Conservation (phyloP, 2,888 invertebrate genomes). For the Trilocha varians region DNA sequence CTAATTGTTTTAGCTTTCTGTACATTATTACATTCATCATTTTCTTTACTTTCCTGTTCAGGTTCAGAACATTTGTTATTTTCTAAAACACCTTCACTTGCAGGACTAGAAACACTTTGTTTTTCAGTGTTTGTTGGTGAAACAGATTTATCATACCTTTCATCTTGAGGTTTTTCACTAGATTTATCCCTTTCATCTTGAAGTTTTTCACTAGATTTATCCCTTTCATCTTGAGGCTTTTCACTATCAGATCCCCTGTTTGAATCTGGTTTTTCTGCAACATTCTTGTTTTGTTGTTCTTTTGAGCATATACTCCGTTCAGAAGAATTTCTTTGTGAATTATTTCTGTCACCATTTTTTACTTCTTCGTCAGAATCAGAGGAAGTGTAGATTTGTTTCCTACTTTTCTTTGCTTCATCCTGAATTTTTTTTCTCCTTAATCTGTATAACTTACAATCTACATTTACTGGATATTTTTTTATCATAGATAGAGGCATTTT, state of each 20-base stretch:
- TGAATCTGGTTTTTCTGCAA: background rate
- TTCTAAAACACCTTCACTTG: no score
- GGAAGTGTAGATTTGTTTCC: background rate
- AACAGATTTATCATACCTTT: no score
- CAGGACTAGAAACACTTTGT: no score
- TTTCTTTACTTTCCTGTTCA: slow-evolving; percentile 2
- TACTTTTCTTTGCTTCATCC: background rate
- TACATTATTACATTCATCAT: background rate
- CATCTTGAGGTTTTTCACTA: no score
- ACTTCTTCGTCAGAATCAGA: background rate
- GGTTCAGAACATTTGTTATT: no score
- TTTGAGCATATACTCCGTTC: background rate
- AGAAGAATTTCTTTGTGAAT: background rate
- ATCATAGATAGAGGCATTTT: slow-evolving; percentile 31
- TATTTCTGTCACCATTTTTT: background rate
- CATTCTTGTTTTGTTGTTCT: background rate
- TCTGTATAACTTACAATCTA: slow-evolving; percentile 47
- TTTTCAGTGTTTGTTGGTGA: no score
- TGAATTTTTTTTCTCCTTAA: slow-evolving; percentile 17
- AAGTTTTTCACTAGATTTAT: no score
- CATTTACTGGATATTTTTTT: slow-evolving; percentile 51
- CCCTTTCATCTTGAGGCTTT: no score
- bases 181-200: no score
- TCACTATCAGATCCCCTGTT: background rate
- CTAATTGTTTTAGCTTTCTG: background rate